Percentiles rank a stretch among this genome's conserved stretches.
phyloP scores from a whole-genome alignment of 2,113 vertebrate genomes.

The Aspiorhynchus laticeps region DNA sequence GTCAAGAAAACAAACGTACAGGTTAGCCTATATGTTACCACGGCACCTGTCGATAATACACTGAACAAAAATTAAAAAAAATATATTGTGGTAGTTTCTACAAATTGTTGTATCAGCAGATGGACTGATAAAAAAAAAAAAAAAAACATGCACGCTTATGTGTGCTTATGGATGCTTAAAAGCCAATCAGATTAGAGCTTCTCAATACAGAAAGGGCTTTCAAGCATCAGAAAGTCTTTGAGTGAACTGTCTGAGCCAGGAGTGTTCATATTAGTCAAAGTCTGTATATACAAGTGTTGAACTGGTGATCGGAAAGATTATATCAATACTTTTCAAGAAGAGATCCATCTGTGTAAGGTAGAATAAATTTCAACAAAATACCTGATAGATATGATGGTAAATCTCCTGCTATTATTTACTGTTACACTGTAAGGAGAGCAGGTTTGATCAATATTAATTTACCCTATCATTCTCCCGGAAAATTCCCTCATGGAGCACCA shows the following conservation, averaged over 20 bases:
- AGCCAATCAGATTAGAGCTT: not conserved
- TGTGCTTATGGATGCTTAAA: not conserved
- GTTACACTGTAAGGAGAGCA: not conserved
- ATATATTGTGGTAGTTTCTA: not conserved
- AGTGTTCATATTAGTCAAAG: not conserved
- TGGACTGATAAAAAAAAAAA: too few relatives aligned
- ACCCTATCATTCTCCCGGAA: not conserved
- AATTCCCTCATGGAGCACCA: not conserved
- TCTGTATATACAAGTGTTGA: not conserved
- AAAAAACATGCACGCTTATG: accelerated
- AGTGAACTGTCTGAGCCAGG: not conserved
- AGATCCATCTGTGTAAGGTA: not conserved
- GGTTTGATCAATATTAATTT: constrained; percentile 16
- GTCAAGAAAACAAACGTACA: not conserved
- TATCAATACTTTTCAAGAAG: not conserved
- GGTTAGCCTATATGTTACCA: not conserved
- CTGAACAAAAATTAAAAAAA: not conserved
- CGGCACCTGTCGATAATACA: not conserved
- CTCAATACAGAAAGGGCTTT: not conserved
- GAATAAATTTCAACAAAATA: not conserved
- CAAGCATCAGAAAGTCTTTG: not conserved
- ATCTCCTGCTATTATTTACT: not conserved
- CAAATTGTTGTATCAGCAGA: not conserved
- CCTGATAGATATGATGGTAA: not conserved
- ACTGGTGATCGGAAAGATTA: not conserved